Conservation (phyloP, 2,888 invertebrate species). For the Globia sparganii region DNA sequence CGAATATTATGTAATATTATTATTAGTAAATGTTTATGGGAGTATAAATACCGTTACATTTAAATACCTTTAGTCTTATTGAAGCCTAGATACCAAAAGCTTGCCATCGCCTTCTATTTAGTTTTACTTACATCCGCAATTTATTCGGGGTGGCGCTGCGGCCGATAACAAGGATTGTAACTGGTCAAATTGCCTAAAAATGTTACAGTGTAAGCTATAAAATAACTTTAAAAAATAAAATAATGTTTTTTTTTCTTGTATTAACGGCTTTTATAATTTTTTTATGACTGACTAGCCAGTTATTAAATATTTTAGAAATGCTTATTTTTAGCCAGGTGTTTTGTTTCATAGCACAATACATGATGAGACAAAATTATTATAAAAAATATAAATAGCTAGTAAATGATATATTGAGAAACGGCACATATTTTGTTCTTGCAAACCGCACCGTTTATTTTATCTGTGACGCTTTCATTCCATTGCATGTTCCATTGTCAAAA, state of each 20-base stretch:
- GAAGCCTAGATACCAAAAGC: not conserved
- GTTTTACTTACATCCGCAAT: not conserved
- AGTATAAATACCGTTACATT: not conserved
- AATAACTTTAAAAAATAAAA: not conserved
- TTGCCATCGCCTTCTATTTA: not conserved
- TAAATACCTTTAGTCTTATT: not conserved
- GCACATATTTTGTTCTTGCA: not conserved
- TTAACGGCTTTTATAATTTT: not conserved
- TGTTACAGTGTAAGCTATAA: not conserved
- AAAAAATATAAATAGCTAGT: not conserved
- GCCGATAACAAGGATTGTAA: not conserved
- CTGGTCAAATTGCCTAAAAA: constrained; percentile 11
- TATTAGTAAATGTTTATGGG: not conserved
- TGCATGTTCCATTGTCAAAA: constrained; percentile 2
- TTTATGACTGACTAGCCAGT: not conserved
- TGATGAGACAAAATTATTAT: not conserved
- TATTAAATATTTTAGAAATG: not conserved
- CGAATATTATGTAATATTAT: no score
- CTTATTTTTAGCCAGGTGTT: not conserved
- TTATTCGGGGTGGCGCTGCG: constrained; percentile 14
- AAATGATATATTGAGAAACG: not conserved
- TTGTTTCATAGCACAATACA: no score
- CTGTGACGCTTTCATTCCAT: not conserved
- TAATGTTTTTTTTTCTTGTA: not conserved
- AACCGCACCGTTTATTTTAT: not conserved